Evolutionary conservation across 2,888 invertebrate genomes (phyloP).

Genomic region (Drosophila putrida): DNA sequence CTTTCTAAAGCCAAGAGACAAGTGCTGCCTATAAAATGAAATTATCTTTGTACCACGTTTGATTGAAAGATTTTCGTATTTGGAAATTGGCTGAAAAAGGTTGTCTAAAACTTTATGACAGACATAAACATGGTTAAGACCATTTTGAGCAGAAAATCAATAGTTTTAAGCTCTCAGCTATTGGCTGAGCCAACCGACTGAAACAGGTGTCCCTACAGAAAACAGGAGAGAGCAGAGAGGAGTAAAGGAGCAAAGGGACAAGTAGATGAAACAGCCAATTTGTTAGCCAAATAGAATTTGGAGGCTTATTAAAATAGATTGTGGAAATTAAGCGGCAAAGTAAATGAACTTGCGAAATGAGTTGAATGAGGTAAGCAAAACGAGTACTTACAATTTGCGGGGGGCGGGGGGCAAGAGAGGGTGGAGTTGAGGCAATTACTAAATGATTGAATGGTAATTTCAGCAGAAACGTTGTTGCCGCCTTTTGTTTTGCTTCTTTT

Average conservation of each 20-base stretch:
- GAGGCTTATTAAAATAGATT: conserved; percentile 77
- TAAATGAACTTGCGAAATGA: conserved; percentile 51
- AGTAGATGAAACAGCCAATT: conserved; percentile 52
- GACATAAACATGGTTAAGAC: conserved; percentile 17
- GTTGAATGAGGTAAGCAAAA: conserved; percentile 40
- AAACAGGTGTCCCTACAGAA: conserved; percentile 29
- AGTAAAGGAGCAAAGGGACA: background rate
- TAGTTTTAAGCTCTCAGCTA: conserved; percentile 34
- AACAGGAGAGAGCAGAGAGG: background rate
- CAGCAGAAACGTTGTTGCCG: conserved; percentile 59
- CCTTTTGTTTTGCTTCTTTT: conserved; percentile 47
- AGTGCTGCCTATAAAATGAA: conserved; percentile 6
- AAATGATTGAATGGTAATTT: conserved; percentile 84
- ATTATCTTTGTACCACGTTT: conserved; percentile 3
- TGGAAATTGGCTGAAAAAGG: conserved; percentile 21
- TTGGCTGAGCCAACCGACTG: conserved; percentile 2
- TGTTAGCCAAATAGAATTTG: conserved; percentile 47
- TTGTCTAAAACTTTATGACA: conserved; percentile 35
- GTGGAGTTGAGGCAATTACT: conserved; percentile 67
- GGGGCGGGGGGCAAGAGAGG: background rate
- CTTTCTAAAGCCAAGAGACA: background rate
- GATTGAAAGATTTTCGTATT: conserved; percentile 17
- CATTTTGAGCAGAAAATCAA: conserved; percentile 49
- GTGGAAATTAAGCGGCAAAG: conserved; percentile 64
- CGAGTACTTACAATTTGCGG: too few species aligned